A percentile compares a stretch with the other conserved stretches of the same genome.
Evolutionary conservation across 2,888 invertebrate species (phyloP).

Genomic region (Ceriagrion tenellum): DNA sequence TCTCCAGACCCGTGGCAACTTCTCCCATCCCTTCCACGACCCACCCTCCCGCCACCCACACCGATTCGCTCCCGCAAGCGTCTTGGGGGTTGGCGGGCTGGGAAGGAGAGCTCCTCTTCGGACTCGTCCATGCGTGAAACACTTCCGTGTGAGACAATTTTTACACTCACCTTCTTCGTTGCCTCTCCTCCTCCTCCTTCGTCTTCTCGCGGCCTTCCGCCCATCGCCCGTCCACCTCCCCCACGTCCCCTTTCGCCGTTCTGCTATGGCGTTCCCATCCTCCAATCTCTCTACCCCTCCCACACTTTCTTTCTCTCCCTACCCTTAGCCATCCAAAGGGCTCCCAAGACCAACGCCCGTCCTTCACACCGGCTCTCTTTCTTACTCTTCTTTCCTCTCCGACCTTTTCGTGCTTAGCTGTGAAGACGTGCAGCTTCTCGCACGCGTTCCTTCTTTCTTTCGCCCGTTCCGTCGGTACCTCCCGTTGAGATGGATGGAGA

Average conservation of each 20-base stretch:
- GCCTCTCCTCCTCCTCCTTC: no score
- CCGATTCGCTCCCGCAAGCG: not conserved
- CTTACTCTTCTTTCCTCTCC: not conserved
- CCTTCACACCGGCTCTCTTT: not conserved
- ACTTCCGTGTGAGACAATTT: slow-evolving; percentile 64
- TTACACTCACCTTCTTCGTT: not conserved
- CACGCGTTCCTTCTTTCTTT: no score
- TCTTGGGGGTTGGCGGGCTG: not conserved
- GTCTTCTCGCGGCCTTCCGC: not conserved
- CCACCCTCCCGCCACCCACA: not conserved
- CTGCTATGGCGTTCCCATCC: not conserved
- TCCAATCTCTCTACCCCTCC: not conserved
- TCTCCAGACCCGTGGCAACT: not conserved
- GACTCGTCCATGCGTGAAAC: slow-evolving; percentile 49
- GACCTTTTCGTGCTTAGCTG: not conserved
- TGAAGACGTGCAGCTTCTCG: not conserved
- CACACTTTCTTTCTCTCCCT: not conserved
- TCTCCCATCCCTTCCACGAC: not conserved
- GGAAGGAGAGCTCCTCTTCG: slow-evolving; percentile 47
- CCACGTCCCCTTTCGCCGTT: not conserved
- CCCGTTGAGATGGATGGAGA: no score
- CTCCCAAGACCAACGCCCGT: not conserved
- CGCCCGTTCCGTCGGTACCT: no score
- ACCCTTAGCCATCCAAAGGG: no score
- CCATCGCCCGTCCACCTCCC: not conserved